Percentiles rank a stretch among this genome's conserved stretches.
Conservation (phyloP, 2,888 invertebrate species). For the Enoplolaimus lenunculus region DNA sequence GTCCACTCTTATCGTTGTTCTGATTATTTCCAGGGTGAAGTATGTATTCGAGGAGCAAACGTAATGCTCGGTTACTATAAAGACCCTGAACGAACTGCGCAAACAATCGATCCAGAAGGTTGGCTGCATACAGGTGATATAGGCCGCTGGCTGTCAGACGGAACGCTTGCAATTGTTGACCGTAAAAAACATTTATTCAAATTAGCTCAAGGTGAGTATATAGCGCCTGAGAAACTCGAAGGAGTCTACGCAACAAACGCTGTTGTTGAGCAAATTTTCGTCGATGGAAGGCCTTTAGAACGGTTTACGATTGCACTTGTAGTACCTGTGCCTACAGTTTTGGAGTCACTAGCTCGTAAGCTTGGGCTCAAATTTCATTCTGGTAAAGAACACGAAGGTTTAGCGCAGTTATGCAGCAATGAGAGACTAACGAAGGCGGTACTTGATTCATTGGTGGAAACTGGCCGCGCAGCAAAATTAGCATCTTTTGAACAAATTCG, state of each 20-base stretch:
- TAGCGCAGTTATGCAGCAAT: neutral
- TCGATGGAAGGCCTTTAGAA: constrained; percentile 43
- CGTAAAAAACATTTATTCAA: constrained; percentile 47
- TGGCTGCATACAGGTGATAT: constrained; percentile 60
- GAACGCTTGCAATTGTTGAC: constrained; percentile 45
- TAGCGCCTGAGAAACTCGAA: constrained; percentile 45
- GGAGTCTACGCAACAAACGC: constrained; percentile 40
- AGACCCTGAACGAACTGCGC: constrained; percentile 72
- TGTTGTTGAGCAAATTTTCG: constrained; percentile 42
- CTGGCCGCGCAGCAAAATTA: constrained; percentile 28
- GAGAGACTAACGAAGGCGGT: constrained; percentile 11
- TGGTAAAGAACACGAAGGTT: neutral
- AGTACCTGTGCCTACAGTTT: constrained; percentile 42
- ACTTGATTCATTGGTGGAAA: constrained; percentile 20
- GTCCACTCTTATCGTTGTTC: constrained; percentile 29
- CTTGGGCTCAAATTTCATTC: neutral
- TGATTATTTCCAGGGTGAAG: too few species aligned
- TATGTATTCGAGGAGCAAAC: constrained; percentile 35
- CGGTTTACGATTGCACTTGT: constrained; percentile 43
- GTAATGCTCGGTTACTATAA: constrained; percentile 52
- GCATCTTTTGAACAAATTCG: constrained; percentile 36
- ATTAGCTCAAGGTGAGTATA: constrained; percentile 44
- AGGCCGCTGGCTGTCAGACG: constrained; percentile 73
- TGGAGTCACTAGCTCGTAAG: constrained; percentile 27
- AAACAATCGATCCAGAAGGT: constrained; percentile 56